Evolutionary conservation across 1,140 invertebrate species (phyloP).

Genomic region (Carposina sasakii): DNA sequence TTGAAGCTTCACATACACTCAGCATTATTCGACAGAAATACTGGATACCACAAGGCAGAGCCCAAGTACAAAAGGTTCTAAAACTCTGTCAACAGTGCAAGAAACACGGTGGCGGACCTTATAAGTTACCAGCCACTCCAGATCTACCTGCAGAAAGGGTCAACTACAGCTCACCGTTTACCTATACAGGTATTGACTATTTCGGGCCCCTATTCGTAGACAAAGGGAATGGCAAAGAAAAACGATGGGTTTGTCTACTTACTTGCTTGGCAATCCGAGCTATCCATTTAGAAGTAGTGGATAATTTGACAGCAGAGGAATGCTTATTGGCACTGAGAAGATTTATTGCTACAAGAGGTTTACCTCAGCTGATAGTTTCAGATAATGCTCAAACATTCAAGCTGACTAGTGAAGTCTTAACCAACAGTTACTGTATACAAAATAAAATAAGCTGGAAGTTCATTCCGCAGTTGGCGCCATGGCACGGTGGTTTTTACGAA

Average conservation of each 20-base stretch:
- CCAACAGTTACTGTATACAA: background rate
- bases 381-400: slow-evolving; percentile 13
- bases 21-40: slow-evolving; percentile 1
- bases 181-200: slow-evolving; percentile 8
- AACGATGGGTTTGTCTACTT: slow-evolving; percentile 38
- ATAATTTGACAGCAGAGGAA: slow-evolving; percentile 27
- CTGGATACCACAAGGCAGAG: slow-evolving; percentile 12
- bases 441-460: slow-evolving; percentile 12
- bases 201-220: slow-evolving; percentile 5
- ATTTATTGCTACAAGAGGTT: slow-evolving; percentile 36
- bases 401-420: slow-evolving; percentile 5
- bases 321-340: slow-evolving; percentile 31
- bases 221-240: slow-evolving; percentile 12
- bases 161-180: slow-evolving; percentile 5
- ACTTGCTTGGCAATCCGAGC: slow-evolving; percentile 32
- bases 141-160: slow-evolving; percentile 8
- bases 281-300: slow-evolving; percentile 40
- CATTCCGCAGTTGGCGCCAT: slow-evolving; percentile 13
- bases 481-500: slow-evolving; percentile 14
- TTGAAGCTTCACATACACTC: slow-evolving; percentile 11
- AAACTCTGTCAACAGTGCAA: slow-evolving; percentile 5
- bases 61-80: slow-evolving; percentile 7
- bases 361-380: slow-evolving; percentile 10
- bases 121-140: slow-evolving; percentile 8
- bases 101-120: slow-evolving; percentile 10